phyloP scores from a whole-genome alignment of 2,797 vertebrate species.

The Novumbra hubbsi region DNA sequence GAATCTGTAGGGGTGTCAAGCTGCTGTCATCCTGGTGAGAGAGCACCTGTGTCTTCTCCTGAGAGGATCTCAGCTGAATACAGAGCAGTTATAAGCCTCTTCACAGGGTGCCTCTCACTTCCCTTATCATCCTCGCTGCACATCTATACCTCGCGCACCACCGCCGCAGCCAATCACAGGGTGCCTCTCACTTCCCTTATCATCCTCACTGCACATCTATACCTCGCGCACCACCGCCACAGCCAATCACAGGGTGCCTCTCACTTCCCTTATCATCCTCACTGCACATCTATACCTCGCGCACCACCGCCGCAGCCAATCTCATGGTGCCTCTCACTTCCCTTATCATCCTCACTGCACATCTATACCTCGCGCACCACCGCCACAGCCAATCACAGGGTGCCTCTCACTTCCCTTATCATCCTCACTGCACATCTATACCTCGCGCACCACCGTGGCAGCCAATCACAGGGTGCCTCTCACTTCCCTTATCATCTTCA shows the following conservation, averaged over 20 bases:
- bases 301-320: background rate
- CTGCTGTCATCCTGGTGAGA: constrained; percentile 8
- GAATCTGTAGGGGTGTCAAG: background rate
- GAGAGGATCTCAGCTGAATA: constrained; percentile 3
- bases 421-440: background rate
- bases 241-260: background rate
- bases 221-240: background rate
- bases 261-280: background rate
- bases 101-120: background rate
- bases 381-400: background rate
- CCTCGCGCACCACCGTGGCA: background rate
- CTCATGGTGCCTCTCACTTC: background rate
- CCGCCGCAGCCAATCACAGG: background rate
- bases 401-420: background rate
- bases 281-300: background rate
- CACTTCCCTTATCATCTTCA: background rate
- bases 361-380: background rate
- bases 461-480: background rate
- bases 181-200: background rate
- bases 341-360: background rate
- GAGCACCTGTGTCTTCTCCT: constrained; percentile 15
- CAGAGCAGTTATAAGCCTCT: constrained; percentile 13
- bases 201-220: background rate
- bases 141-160: background rate
- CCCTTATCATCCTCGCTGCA: background rate